Base-by-base conservation (phyloP, 1,140 invertebrate species). In the Melipona quadrifasciata region DNA sequence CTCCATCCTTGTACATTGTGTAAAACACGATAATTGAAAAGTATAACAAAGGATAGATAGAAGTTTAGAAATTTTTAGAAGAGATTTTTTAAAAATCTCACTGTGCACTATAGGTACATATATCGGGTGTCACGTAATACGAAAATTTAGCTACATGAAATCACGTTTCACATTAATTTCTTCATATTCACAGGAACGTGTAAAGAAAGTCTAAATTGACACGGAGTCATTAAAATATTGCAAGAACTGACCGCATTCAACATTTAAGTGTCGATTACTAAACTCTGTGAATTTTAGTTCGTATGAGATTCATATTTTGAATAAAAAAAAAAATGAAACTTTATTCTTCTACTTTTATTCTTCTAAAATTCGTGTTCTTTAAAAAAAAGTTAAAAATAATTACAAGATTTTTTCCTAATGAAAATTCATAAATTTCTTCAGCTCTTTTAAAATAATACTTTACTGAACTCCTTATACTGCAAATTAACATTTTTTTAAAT, bases 81-180 rank as follows among this genome's bases (percentile, higher is more conserved):
- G 0, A 39, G 67, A 47, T 10, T 47, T 47, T 39, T 10, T 39
- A 39, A 24, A 39, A 68, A 11, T 68, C 6, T 17, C 27, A 65
- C 12, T 10, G 39, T 47, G 47, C n/a, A 71, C 12, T 47, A 47
- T 47, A 47, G 11, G 1, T 70, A 47, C 16, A 21, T n/a, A 47
- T 12, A 64, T 39, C 11, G 21, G 21, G 21, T n/a, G 39, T 24
- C 16, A 10, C 24, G n/a, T 51, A 71, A 47, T 47, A 47, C 19
- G 31, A 47, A 71, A 71, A 47, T 71, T 71, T 16, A 71, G 24
- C 21, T 17, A 8, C 21, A 71, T 21, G 68, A 71, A 34, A 47
- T 24, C 21, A 47, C 34, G 39, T 71, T 71, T 71, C 68, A 70
- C 34, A 14, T 70, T 70, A 71, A 71, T 71, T 71, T 47, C 39